Evolutionary conservation across 1,140 invertebrate species (phyloP).

Genomic region (Drosophila pseudoananassae): DNA sequence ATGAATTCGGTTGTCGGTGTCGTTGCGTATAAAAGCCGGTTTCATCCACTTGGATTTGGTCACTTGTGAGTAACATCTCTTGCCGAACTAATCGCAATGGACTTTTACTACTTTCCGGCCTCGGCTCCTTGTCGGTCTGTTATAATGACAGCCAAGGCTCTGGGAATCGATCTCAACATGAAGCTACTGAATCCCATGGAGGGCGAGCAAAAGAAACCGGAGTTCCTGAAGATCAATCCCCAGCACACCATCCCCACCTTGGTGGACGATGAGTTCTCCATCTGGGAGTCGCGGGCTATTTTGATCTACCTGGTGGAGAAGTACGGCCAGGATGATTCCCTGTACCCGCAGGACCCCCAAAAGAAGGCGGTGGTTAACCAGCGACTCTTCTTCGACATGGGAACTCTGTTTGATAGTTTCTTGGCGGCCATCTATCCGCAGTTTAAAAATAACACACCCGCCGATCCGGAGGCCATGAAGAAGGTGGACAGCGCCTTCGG

Average conservation of each 20-base stretch:
- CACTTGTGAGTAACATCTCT: constrained; percentile 11
- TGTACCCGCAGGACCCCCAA: constrained; percentile 89
- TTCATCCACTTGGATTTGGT: background rate
- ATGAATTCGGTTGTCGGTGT: constrained; percentile 17
- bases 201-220: constrained; percentile 88
- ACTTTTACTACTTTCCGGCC: constrained; percentile 88
- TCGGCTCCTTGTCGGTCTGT: constrained; percentile 89
- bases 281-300: constrained; percentile 90
- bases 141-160: constrained; percentile 87
- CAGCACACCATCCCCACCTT: constrained; percentile 88
- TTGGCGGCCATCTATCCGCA: constrained; percentile 88
- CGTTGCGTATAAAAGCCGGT: constrained; percentile 37
- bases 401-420: constrained; percentile 87
- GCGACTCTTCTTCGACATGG: constrained; percentile 90
- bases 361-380: constrained; percentile 89
- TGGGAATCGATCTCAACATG: constrained; percentile 89
- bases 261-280: constrained; percentile 87
- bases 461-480: constrained; percentile 87
- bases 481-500: constrained; percentile 87
- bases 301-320: constrained; percentile 88
- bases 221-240: constrained; percentile 87
- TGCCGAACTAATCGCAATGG: constrained; percentile 43
- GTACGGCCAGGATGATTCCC: constrained; percentile 88
- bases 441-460: constrained; percentile 86
- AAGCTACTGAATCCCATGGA: constrained; percentile 87